Percentiles rank a stretch among this genome's conserved stretches.
Evolutionary conservation across 2,888 invertebrate species (phyloP).

Genomic region (Chrysolina americana): DNA sequence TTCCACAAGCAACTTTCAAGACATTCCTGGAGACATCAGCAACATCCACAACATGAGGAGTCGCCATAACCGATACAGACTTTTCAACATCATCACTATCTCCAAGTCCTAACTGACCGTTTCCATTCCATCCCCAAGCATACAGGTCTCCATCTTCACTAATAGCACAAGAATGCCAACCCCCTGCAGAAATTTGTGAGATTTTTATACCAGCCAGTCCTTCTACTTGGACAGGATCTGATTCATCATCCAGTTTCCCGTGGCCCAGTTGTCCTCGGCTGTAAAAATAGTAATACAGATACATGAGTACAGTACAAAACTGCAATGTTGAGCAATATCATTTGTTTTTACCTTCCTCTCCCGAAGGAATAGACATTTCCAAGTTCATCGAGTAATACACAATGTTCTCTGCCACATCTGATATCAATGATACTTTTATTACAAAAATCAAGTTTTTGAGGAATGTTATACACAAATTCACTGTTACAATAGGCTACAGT

Average conservation of each 20-base stretch:
- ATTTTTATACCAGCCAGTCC: conserved; percentile 84
- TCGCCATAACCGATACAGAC: conserved; percentile 68
- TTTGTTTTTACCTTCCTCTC: conserved; percentile 80
- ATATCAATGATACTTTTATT: conserved; percentile 76
- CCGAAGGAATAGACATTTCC: conserved; percentile 89
- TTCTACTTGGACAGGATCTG: conserved; percentile 78
- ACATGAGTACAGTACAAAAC: too few species aligned
- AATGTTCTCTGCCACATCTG: conserved; percentile 87
- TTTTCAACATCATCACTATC: conserved; percentile 61
- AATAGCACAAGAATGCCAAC: conserved; percentile 89
- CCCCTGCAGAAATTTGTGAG: conserved; percentile 81
- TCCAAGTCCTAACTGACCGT: conserved; percentile 84
- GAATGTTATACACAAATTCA: conserved; percentile 77
- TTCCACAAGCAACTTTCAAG: conserved; percentile 79
- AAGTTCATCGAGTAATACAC: conserved; percentile 77
- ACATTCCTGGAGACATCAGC: conserved; percentile 63
- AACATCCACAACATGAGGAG: conserved; percentile 72
- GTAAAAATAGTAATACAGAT: conserved; percentile 41
- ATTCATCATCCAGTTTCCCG: conserved; percentile 77
- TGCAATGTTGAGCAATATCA: too few species aligned
- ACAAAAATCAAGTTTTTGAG: conserved; percentile 73
- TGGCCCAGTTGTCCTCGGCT: conserved; percentile 92
- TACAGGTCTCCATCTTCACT: conserved; percentile 88
- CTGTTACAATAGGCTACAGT: conserved; percentile 68
- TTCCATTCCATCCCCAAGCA: conserved; percentile 93